Percentiles rank a stretch among this genome's conserved stretches.
Conservation (phyloP, 2,888 invertebrate species). For the Hyposoter didymator region DNA sequence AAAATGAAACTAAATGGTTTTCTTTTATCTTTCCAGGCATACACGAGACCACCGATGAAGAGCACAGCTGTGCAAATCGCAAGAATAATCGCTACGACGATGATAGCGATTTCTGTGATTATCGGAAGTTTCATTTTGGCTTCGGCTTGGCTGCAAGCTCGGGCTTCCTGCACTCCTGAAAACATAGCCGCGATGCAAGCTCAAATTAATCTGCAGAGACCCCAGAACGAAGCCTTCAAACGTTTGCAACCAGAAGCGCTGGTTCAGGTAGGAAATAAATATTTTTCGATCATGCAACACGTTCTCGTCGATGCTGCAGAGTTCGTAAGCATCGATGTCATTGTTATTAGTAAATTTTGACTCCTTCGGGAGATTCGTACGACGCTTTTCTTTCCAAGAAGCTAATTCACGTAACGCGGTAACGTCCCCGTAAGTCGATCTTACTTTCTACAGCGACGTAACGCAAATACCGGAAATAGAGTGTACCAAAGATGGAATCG, state of each 20-base stretch:
- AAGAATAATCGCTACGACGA: slow-evolving; percentile 92
- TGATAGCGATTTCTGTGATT: slow-evolving; percentile 92
- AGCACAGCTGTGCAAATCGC: slow-evolving; percentile 94
- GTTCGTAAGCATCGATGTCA: slow-evolving; percentile 1
- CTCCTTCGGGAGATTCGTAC: neutral
- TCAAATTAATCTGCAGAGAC: slow-evolving; percentile 85
- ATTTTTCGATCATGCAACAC: neutral
- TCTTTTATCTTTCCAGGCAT: slow-evolving; percentile 87
- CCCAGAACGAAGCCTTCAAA: slow-evolving; percentile 87
- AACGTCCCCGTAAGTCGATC: slow-evolving; percentile 70
- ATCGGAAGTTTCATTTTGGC: slow-evolving; percentile 93
- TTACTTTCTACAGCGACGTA: slow-evolving; percentile 76
- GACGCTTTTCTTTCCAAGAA: slow-evolving; percentile 22
- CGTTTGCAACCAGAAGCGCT: slow-evolving; percentile 87
- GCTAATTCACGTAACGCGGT: slow-evolving; percentile 61
- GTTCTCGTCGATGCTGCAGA: neutral
- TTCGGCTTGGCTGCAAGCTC: slow-evolving; percentile 93
- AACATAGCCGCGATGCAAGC: slow-evolving; percentile 81
- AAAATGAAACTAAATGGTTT: neutral
- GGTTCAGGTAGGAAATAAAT: slow-evolving; percentile 87
- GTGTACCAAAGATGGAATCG: slow-evolving; percentile 30
- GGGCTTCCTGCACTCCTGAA: slow-evolving; percentile 88
- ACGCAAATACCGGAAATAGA: slow-evolving; percentile 72
- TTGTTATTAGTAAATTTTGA: slow-evolving; percentile 44
- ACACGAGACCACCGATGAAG: slow-evolving; percentile 87